Evolutionary conservation across 2,113 vertebrate genomes (phyloP), one percentile per base, ranked within the genome.

Genomic region (Platanista minor): DNA sequence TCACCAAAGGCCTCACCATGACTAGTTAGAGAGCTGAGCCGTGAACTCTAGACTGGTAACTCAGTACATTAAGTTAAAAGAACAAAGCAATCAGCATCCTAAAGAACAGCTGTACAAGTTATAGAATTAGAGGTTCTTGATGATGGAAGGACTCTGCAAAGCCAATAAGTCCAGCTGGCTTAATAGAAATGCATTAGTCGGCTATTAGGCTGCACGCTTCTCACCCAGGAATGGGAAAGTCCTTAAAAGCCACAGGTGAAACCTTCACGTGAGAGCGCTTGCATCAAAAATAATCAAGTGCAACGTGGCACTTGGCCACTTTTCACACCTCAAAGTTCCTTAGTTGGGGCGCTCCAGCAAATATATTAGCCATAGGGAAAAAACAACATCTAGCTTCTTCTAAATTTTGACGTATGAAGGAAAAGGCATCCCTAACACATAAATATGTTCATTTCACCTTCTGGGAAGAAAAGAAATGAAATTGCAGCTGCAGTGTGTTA

Each of bases 371-470:
- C 52, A 74, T 97, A 75, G 84, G 46, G 54, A 66, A 78, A 95
- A 95, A 21, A 15, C 31, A 59, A 33, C n/a, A 71, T 82, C 81
- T 93, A 88, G 88, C 96, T 96, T 98, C 96, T 96, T 98, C 85
- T 95, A 8, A 96, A 96, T 98, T 98, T 98, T 98, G 97, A 97
- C 92, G 97, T 98, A 93, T 85, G 90, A 97, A 93, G 95, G 92
- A 80, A 98, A 97, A 98, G 93, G 96, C 93, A 94, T 98, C 96
- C 95, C 77, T 98, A 94, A 89, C 93, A 95, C 95, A 91, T 98
- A 95, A 98, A 96, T 98, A 95, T 96, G 95, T 98, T 98, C 94
- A 97, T 97, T 98, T 98, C 97, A 97, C 97, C 96, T 98, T 98
- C 93, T 97, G 94, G 93, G 93, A 97, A 97, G 96, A 96, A 97